Base-by-base conservation (phyloP, 2,797 vertebrate genomes). In the Darevskia nairensis region DNA sequence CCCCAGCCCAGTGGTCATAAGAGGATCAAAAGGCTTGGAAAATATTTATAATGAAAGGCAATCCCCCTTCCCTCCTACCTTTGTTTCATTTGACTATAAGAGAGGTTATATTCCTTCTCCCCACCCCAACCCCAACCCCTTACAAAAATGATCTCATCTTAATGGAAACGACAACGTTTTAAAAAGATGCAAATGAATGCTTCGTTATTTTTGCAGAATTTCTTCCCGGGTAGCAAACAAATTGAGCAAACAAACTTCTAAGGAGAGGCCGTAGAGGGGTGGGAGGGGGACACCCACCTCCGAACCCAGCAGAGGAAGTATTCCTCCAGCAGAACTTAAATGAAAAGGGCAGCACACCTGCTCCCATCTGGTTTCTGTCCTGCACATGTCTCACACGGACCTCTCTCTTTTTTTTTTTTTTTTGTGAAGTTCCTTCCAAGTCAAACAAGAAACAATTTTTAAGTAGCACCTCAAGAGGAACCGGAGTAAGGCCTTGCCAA, bases 401-500 rank as follows among this genome's bases (percentile, higher is more conserved):
- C 89, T 88, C 8, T 79, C 39, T 95, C n/a, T 95, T 77, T 21
- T 15, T 15, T 35, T 35, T 1, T 35, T 35, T 35, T 64, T 91
- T 97, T n/a, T n/a, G 95, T 97, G 96, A 97, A 97, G 97, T 97
- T 46, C 44, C 81, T 75, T 97, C 98, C 97, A 98, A 98, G 94
- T 93, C 95, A 98, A 98, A 98, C 97, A 98, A 97, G 97, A 93
- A 95, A 94, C 91, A 91, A 91, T 92, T 94, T 95, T 94, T 85
- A 97, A 96, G 96, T 95, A 97, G 97, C 95, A 97, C 96, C 97
- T 97, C 94, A 88, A 89, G 96, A 95, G 95, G 95, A 96, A 96
- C 81, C 2, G 23, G 91, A 92, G 95, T 86, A 87, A 85, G 83
- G 88, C 92, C 89, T 95, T 94, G 95, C 96, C 97, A 94, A 74